These are phyloP conservation scores for Eupithecia vulgata DNA, from an alignment of 2,888 invertebrate genomes.

Conservation along the genomic window DNA sequence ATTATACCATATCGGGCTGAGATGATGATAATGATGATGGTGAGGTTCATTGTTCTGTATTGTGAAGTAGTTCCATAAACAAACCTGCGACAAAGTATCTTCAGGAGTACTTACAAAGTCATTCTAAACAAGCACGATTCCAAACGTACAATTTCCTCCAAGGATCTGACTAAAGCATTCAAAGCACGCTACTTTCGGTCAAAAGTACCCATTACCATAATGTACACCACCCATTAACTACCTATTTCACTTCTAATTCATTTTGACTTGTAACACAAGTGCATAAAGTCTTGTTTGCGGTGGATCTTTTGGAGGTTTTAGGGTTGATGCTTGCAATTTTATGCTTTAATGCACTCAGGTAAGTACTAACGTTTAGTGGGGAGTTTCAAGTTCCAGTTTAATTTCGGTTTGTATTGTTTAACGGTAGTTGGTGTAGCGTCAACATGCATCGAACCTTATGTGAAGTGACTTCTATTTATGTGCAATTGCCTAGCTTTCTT, in stretches of 20 bases:
- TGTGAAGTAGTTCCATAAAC: neutral
- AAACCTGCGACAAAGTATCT: neutral
- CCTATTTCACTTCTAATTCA: neutral
- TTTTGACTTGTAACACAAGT: conserved; percentile 6
- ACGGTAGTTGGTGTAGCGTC: neutral
- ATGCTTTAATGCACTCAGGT: conserved; percentile 33
- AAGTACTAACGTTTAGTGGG: conserved; percentile 17
- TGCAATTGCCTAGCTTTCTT: neutral
- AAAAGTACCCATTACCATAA: conserved; percentile 32
- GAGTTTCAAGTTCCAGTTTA: conserved; percentile 29
- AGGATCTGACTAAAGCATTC: conserved; percentile 21
- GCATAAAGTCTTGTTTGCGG: conserved; percentile 11
- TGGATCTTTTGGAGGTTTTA: conserved; percentile 12
- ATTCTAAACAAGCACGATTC: conserved; percentile 12
- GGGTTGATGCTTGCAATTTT: conserved; percentile 34
- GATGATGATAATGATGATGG: neutral
- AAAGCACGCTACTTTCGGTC: conserved; percentile 26
- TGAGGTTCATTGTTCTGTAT: neutral
- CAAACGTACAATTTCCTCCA: conserved; percentile 17
- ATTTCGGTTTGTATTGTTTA: conserved; percentile 14
- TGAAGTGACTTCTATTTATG: neutral
- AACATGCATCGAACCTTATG: neutral
- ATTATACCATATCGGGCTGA: neutral
- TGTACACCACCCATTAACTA: conserved; percentile 28
- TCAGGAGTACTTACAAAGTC: neutral